These are phyloP conservation scores for Coptodon bakossiorum DNA, from an alignment of 2,113 vertebrate species.

Conservation along the genomic window DNA sequence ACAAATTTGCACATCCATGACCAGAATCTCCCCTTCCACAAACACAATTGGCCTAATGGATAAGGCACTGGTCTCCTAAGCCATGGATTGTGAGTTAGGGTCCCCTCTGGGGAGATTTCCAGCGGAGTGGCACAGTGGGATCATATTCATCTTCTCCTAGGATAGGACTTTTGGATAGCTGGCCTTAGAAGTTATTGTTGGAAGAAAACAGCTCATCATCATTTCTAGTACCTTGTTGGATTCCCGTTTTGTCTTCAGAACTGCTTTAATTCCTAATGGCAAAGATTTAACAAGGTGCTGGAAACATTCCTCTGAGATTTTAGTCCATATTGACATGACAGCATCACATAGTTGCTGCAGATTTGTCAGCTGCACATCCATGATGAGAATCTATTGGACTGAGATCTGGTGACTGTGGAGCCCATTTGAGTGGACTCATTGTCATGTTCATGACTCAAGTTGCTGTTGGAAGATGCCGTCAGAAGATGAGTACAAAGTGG, in stretches of 20 bases:
- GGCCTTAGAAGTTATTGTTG: background rate
- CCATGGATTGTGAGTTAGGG: conserved; percentile 56
- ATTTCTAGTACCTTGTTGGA: background rate
- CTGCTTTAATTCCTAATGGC: background rate
- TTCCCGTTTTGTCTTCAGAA: background rate
- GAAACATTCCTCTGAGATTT: background rate
- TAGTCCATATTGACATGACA: background rate
- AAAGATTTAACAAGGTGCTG: background rate
- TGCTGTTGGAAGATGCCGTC: accelerated
- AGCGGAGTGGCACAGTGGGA: conserved; percentile 68
- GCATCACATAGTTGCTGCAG: background rate
- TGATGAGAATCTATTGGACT: background rate
- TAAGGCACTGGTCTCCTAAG: conserved; percentile 76
- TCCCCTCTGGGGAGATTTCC: conserved; percentile 44
- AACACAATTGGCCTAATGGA: background rate
- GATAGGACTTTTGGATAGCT: background rate
- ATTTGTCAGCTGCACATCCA: background rate
- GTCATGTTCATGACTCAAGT: background rate
- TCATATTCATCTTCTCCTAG: background rate
- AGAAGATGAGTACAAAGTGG: background rate
- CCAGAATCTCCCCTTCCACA: background rate
- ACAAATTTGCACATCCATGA: background rate
- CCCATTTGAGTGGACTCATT: background rate
- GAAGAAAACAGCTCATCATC: background rate
- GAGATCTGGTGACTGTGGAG: background rate